A percentile compares a stretch with the other conserved stretches of the same genome.
Evolutionary conservation across 37 sponge, comb jelly and placozoan species (phyloP).

Genomic region (Lycopodina hypogea): DNA sequence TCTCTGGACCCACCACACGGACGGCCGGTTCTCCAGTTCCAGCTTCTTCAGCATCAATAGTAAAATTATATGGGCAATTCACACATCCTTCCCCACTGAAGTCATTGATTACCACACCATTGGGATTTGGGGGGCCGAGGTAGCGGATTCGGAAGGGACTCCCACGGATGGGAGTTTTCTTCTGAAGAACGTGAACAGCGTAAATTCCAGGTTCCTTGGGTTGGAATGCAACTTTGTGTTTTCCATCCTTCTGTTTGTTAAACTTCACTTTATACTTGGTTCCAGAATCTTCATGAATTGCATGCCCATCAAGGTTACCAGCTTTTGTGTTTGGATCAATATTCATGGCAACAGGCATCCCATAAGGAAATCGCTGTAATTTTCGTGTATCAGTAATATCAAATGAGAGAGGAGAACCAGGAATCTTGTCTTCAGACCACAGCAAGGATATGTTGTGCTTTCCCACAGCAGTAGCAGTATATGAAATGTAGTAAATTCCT

Average conservation of each 20-base stretch:
- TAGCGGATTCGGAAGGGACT: constrained; percentile 48
- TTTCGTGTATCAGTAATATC: constrained; percentile 23
- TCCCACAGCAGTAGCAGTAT: constrained; percentile 55
- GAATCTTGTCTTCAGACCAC: constrained; percentile 52
- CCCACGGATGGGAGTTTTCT: constrained; percentile 30
- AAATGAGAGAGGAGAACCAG: constrained; percentile 59
- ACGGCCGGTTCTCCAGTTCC: constrained; percentile 48
- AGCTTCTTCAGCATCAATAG: constrained; percentile 32
- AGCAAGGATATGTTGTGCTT: constrained; percentile 47
- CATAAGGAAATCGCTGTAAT: constrained; percentile 34
- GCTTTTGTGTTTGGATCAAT: constrained; percentile 33
- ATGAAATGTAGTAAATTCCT: constrained; percentile 56
- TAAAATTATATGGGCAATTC: constrained; percentile 20
- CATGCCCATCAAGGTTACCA: constrained; percentile 41
- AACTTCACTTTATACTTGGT: constrained; percentile 48
- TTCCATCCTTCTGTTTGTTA: constrained; percentile 33
- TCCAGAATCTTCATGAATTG: constrained; percentile 33
- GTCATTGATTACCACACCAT: constrained; percentile 20
- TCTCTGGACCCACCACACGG: constrained; percentile 7
- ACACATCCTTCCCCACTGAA: constrained; percentile 30
- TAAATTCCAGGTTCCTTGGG: constrained; percentile 54
- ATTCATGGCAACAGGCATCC: constrained; percentile 49
- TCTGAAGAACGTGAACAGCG: constrained; percentile 27
- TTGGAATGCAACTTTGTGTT: constrained; percentile 38
- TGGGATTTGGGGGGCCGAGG: constrained; percentile 26